Evolutionary conservation across 2,113 vertebrate genomes (phyloP), one percentile per base, ranked within the genome.

Genomic region (Oryctolagus cuniculus): DNA sequence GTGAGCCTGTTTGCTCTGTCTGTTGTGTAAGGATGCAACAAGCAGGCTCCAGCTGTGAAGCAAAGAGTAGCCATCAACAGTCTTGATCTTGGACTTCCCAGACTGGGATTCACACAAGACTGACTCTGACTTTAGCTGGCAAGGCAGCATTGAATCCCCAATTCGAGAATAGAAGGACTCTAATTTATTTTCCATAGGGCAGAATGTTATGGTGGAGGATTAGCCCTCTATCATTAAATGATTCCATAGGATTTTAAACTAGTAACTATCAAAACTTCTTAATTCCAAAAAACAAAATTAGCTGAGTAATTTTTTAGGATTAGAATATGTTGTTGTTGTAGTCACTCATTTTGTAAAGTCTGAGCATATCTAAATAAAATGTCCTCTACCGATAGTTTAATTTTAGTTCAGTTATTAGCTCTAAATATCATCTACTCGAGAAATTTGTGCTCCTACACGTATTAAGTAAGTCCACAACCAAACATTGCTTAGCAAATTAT

Each of bases 361-460:
- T 87, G n/a, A 92, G 66, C 49, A 31, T 73, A 3, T 44, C 58
- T 93, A 86, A 96, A 53, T 75, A 72, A 89, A 95, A 78, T n/a
- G 34, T 82, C 22, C 81, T 6, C 44, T 25, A 29, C 19, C 8
- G 21, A 44, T 6, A 51, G n/a, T 90, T 83, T 72, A 49, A 53
- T 83, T 83, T 74, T 79, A 74, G 25, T 85, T 90, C 58, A 63
- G 10, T 80, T 75, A 85, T 24, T 83, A 77, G n/a, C 53, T 91
- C n/a, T 85, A 51, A 51, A 49, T 73, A 29, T 84, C 34, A 29
- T 80, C 34, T 25, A 58, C 11, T 24, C 29, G 80, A 34, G 88
- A 77, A 6, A 89, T 91, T 63, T 95, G 44, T 93, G 17, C 8
- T 94, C 51, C 91, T 82, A 84, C 83, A 31, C 51, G 36, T 49